Conservation (phyloP, 2,888 invertebrate species). For the Diarsia dahlii region DNA sequence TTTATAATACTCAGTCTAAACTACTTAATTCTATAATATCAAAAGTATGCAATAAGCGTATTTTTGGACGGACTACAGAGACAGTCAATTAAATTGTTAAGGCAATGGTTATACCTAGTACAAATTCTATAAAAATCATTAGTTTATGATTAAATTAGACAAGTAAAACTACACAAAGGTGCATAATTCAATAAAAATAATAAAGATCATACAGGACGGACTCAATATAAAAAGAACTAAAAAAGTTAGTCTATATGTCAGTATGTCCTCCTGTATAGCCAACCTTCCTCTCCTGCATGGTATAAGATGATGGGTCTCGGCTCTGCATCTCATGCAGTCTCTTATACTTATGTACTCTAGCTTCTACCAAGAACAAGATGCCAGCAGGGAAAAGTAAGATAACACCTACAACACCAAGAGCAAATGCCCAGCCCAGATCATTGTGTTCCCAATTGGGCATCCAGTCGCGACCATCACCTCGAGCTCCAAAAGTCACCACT, state of each 20-base stretch:
- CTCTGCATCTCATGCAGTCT: slow-evolving; percentile 93
- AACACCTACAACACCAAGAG: slow-evolving; percentile 95
- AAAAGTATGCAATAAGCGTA: slow-evolving; percentile 12
- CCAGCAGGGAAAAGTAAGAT: slow-evolving; percentile 94
- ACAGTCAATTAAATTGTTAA: slow-evolving; percentile 15
- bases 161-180: slow-evolving; percentile 6
- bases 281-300: slow-evolving; percentile 92
- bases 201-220: slow-evolving; percentile 54
- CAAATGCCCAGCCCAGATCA: slow-evolving; percentile 98
- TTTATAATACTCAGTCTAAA: slow-evolving; percentile 19
- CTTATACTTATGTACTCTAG: slow-evolving; percentile 94
- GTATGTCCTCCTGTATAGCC: slow-evolving; percentile 91
- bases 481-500: slow-evolving; percentile 96
- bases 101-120: background rate
- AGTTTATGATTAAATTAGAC: background rate
- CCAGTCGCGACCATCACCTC: slow-evolving; percentile 98
- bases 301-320: slow-evolving; percentile 92
- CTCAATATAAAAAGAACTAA: slow-evolving; percentile 21
- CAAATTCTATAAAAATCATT: slow-evolving; percentile 18
- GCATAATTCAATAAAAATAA: slow-evolving; percentile 5
- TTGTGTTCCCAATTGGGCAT: slow-evolving; percentile 99
- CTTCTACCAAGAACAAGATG: slow-evolving; percentile 95
- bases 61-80: slow-evolving; percentile 47
- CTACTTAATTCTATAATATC: slow-evolving; percentile 30
- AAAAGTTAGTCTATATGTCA: slow-evolving; percentile 91